These are phyloP conservation scores for Stegodyphus dumicola DNA, from an alignment of 1,140 invertebrate genomes.

Conservation along the genomic window DNA sequence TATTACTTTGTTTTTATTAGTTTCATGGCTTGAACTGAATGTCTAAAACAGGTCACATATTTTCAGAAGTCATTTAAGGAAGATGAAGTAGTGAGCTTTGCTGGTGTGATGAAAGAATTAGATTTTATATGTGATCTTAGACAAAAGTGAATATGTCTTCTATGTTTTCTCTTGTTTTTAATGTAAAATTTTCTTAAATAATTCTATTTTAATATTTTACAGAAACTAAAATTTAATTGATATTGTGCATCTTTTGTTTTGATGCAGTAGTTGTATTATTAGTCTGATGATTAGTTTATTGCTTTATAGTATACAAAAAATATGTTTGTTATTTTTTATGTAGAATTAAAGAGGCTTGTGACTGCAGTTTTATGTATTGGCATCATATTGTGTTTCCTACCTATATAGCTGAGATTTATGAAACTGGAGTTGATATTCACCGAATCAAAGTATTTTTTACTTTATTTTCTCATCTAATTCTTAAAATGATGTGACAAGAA, in stretches of 20 bases:
- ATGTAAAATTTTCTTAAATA: no score
- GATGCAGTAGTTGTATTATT: not conserved
- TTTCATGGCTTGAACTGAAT: no score
- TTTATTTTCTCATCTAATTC: not conserved
- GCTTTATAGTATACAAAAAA: no score
- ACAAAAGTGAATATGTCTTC: slow-evolving; percentile 67
- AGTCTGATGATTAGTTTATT: no score
- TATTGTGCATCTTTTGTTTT: no score
- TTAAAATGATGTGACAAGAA: no score
- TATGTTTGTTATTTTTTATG: slow-evolving; percentile 6
- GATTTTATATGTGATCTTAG: slow-evolving; percentile 75
- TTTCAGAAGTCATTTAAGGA: slow-evolving; percentile 69
- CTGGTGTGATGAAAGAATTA: slow-evolving; percentile 74
- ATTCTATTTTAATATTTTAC: no score
- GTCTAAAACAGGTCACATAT: not conserved
- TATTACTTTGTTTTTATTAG: not conserved
- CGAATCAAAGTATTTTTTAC: slow-evolving; percentile 71
- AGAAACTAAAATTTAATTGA: no score
- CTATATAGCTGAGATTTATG: slow-evolving; percentile 80
- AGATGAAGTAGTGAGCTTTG: slow-evolving; percentile 66
- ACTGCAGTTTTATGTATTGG: slow-evolving; percentile 85
- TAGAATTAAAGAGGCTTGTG: slow-evolving; percentile 74
- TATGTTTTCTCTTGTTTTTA: no score
- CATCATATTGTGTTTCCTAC: slow-evolving; percentile 81
- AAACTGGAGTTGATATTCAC: slow-evolving; percentile 74